These are phyloP conservation scores for Drosophila paramelanica DNA, from an alignment of 2,888 invertebrate genomes.

Conservation along the genomic window DNA sequence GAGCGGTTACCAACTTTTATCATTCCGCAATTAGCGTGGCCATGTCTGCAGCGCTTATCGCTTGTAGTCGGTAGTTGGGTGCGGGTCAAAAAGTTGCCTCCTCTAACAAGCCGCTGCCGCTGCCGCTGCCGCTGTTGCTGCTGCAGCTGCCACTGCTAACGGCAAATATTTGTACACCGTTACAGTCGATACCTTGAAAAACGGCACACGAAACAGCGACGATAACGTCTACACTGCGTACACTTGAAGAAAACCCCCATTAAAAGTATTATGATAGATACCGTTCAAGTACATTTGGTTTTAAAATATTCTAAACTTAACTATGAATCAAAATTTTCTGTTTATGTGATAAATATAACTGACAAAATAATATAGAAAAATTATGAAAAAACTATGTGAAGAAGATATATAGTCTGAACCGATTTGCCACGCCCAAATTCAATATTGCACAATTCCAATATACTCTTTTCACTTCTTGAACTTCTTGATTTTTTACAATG, in stretches of 20 bases:
- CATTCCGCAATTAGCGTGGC: conserved; percentile 77
- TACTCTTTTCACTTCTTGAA: too few species aligned
- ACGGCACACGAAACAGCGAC: conserved; percentile 30
- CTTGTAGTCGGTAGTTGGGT: conserved; percentile 52
- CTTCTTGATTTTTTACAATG: too few species aligned
- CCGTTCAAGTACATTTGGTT: too few species aligned
- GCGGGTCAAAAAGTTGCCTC: conserved; percentile 50
- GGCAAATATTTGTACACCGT: conserved; percentile 74
- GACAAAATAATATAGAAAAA: too few species aligned
- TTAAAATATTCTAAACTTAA: too few species aligned
- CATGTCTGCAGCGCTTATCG: conserved; percentile 76
- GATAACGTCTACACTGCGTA: conserved; percentile 29
- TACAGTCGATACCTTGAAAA: conserved; percentile 76
- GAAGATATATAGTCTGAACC: too few species aligned
- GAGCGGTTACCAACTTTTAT: conserved; percentile 65
- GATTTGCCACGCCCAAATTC: too few species aligned
- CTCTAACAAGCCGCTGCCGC: conserved; percentile 58
- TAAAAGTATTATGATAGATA: too few species aligned
- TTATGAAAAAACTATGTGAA: too few species aligned
- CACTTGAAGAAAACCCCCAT: conserved; percentile 5
- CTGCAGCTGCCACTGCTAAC: conserved; percentile 46
- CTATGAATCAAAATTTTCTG: too few species aligned
- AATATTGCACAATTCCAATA: too few species aligned
- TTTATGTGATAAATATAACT: too few species aligned
- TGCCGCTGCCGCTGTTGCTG: conserved; percentile 39